Base-by-base conservation (phyloP, 2,797 vertebrate genomes). In the Xerus rutilus region DNA sequence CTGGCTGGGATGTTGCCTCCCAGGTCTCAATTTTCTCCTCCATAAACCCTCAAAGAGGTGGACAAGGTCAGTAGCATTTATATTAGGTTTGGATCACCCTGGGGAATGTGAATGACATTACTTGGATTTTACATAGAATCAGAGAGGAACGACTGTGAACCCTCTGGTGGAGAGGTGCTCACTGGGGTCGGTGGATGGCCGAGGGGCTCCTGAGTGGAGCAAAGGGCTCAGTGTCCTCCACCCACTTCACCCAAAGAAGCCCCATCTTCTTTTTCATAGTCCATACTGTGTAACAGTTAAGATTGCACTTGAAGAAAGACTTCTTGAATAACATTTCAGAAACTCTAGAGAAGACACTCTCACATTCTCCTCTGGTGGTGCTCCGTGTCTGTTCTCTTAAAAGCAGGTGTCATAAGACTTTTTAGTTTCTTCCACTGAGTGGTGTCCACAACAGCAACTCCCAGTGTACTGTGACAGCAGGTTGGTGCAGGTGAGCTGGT, bases 401-500 rank as follows among this genome's bases (percentile, higher is more conserved):
- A 21, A 59, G 57, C 25, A 4, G 20, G 7, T 39, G 35, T 74
- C 1, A 0, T 3, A 2, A 64, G 47, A 5, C n/a, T 35, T 12
- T 15, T 21, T 32, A 64, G 11, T 84, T 65, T 39, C 85, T 84
- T 21, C 57, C 1, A 0, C 47, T 7, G 32, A n/a, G 47, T 0
- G 6, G 2, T 1, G 45, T 49, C 35, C 32, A 1, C 6, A 57
- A 25, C 3, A 73, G 13, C 11, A 28, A 18, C 35, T 23, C 6
- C 25, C 7, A 28, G 13, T 23, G 0, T 35, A 13, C 25, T 17
- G 0, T 2, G 28, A 64, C 5, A 45, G n/a, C 15, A 47, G 32
- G 52, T 9, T 28, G 62, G 1, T 30, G 28, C 17, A 7, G 47
- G 15, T 0, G 5, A 35, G 18, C 67, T 47, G 20, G 2, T 0